phyloP scores from a whole-genome alignment of 2,113 vertebrate species.

The Sorex fumeus region DNA sequence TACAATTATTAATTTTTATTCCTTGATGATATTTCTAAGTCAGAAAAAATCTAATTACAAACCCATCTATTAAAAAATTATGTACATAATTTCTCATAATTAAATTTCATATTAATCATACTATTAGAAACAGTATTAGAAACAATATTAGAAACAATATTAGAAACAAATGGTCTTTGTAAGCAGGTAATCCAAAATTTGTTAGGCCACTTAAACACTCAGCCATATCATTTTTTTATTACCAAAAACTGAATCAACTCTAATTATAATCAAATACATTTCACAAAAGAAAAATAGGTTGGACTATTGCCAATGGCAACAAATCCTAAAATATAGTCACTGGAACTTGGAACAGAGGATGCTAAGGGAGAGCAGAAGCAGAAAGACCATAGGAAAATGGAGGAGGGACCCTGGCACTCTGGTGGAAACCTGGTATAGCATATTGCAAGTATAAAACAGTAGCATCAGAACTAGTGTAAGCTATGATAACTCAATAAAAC shows the following conservation, averaged over 20 bases:
- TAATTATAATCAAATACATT: not conserved
- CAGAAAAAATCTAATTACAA: not conserved
- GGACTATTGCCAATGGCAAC: no score
- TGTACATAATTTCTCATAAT: constrained; percentile 17
- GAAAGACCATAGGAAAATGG: no score
- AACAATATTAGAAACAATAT: not conserved
- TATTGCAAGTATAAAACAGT: no score
- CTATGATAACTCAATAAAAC: no score
- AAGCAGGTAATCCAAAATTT: not conserved
- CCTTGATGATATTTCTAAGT: not conserved
- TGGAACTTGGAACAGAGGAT: no score
- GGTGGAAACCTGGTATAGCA: no score
- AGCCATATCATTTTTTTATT: constrained; percentile 30
- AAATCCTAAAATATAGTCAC: no score
- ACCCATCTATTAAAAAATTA: not conserved
- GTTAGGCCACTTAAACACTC: not conserved
- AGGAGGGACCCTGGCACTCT: no score
- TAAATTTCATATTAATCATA: not conserved
- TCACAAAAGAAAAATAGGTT: no score
- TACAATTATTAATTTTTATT: not conserved
- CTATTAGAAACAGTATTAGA: not conserved
- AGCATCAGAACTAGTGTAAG: no score
- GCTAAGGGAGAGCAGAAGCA: no score
- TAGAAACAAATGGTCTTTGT: not conserved
- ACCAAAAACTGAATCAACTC: not conserved